These are phyloP conservation scores for Pteropus rufus DNA, from an alignment of 2,797 vertebrate genomes.

Conservation along the genomic window DNA sequence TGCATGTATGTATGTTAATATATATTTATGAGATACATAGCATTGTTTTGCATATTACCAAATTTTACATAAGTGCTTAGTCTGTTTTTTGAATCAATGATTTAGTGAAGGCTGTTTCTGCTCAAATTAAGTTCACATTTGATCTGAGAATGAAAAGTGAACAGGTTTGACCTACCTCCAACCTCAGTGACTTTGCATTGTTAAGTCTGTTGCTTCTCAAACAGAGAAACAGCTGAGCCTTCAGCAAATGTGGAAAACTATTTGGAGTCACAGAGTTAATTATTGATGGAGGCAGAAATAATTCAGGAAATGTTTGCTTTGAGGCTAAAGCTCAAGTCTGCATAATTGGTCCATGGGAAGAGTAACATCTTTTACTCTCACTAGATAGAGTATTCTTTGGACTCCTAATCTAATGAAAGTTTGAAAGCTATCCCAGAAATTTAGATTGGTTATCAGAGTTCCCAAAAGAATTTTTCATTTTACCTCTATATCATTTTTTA, in stretches of 20 bases:
- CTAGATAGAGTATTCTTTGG: neutral
- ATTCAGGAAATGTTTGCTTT: constrained; percentile 21
- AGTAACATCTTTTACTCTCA: neutral
- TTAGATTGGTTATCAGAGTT: constrained; percentile 13
- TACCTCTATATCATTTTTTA: neutral
- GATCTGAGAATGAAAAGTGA: neutral
- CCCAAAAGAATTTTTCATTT: neutral
- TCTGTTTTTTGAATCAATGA: neutral
- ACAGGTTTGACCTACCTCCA: neutral
- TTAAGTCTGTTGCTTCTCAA: neutral
- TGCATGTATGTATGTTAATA: neutral
- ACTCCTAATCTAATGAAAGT: constrained; percentile 12
- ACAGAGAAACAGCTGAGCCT: neutral
- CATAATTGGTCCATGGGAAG: neutral
- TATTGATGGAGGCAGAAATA: constrained; percentile 23
- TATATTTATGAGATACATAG: neutral
- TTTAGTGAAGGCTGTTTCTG: neutral
- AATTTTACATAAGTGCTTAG: neutral
- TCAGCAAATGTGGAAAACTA: constrained; percentile 4
- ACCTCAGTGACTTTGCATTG: neutral
- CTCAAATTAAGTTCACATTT: constrained; percentile 14
- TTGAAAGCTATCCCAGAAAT: constrained; percentile 8
- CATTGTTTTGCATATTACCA: neutral
- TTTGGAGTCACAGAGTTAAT: constrained; percentile 27
- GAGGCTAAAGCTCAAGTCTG: neutral